Evolutionary conservation across 92 coral and sea anemone genomes (phyloP).

Genomic region (Parazoanthus darwini): DNA sequence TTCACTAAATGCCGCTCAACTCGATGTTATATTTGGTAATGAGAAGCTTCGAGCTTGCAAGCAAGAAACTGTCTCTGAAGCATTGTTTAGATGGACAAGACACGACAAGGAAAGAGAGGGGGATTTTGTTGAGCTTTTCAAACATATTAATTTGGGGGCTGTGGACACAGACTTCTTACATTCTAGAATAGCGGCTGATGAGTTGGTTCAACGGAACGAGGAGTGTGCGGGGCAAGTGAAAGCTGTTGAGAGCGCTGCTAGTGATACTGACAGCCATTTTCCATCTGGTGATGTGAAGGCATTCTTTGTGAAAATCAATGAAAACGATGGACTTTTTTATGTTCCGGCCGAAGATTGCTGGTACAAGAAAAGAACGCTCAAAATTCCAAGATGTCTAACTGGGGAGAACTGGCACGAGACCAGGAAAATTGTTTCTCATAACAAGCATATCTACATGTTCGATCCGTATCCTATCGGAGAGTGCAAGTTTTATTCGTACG

Average conservation of each 20-base stretch:
- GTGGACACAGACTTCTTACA: neutral
- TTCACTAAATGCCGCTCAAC: neutral
- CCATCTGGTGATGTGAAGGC: constrained; percentile 13
- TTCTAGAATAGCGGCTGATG: neutral
- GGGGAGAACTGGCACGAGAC: constrained; percentile 36
- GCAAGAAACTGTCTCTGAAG: constrained; percentile 36
- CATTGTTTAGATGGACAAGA: constrained; percentile 9
- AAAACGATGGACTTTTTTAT: constrained; percentile 29
- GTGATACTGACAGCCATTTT: constrained; percentile 1
- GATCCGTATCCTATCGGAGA: constrained; percentile 39
- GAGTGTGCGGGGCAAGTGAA: constrained; percentile 4
- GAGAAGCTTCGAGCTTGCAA: constrained; percentile 28
- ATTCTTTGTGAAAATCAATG: constrained; percentile 33
- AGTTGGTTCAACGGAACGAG: constrained; percentile 10
- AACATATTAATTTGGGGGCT: constrained; percentile 18
- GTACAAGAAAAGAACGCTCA: constrained; percentile 1
- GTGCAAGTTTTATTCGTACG: constrained; percentile 21
- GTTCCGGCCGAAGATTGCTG: constrained; percentile 22
- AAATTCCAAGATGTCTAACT: constrained; percentile 34
- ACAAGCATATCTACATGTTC: constrained; percentile 14
- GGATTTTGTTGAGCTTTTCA: neutral
- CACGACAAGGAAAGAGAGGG: neutral
- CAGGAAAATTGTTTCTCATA: constrained; percentile 23
- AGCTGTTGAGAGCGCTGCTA: neutral
- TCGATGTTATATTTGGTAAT: constrained; percentile 12